Percentiles rank a stretch among this genome's conserved stretches.
Conservation (phyloP, 2,113 vertebrate genomes). For the Hiodon tergisus region DNA sequence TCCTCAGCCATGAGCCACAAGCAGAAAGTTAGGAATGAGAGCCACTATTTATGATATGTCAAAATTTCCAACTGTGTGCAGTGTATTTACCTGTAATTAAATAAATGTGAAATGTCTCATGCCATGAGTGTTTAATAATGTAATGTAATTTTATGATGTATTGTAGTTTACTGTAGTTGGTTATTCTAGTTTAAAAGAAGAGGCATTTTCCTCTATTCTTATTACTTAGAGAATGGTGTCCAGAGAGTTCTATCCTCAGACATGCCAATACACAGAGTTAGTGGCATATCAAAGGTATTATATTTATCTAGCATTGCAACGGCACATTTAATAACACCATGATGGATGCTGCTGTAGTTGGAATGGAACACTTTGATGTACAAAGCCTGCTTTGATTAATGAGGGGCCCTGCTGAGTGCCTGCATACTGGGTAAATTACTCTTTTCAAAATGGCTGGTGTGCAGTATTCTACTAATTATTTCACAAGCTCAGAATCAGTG, state of each 20-base stretch:
- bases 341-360: conserved; percentile 68
- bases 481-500: conserved; percentile 64
- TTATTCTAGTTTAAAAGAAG: neutral
- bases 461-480: conserved; percentile 83
- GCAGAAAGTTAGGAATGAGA: too few species aligned
- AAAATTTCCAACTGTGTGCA: neutral
- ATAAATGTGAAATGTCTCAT: neutral
- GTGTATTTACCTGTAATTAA: neutral
- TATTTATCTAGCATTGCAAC: conserved; percentile 65
- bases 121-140: neutral
- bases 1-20: too few species aligned
- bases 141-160: neutral
- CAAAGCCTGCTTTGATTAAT: conserved; percentile 77
- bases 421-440: conserved; percentile 75
- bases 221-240: conserved; percentile 18
- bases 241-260: conserved; percentile 44
- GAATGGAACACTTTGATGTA: conserved; percentile 74
- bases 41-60: too few species aligned
- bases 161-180: neutral
- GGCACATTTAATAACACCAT: conserved; percentile 62
- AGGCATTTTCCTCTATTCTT: conserved; percentile 11
- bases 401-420: conserved; percentile 68
- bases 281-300: conserved; percentile 65
- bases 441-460: conserved; percentile 77
- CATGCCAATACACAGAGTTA: conserved; percentile 58